These are phyloP conservation scores for Physella acuta DNA, from an alignment of 1,140 invertebrate species.

Conservation along the genomic window DNA sequence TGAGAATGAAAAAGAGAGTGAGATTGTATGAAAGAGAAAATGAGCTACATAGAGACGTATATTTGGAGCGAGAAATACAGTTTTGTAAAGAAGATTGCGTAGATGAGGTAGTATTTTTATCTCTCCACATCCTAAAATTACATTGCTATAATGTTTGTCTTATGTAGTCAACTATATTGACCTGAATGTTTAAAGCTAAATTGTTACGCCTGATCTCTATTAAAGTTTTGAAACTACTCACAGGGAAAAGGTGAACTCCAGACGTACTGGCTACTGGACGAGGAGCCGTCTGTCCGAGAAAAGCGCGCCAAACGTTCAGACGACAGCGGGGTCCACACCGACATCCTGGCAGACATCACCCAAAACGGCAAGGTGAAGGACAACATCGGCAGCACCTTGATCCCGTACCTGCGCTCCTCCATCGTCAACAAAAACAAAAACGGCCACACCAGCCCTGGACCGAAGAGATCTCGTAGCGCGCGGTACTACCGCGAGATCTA, in stretches of 20 bases:
- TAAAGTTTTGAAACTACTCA: too few relatives aligned
- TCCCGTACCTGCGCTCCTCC: background rate
- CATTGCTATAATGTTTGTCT: too few relatives aligned
- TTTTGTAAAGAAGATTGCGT: too few relatives aligned
- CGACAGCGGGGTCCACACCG: conserved; percentile 10
- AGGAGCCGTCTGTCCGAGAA: background rate
- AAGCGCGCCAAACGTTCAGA: conserved; percentile 1
- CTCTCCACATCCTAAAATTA: too few relatives aligned
- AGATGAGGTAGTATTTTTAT: too few relatives aligned
- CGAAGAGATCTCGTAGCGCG: background rate
- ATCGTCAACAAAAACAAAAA: background rate
- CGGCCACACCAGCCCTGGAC: background rate
- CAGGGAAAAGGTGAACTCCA: background rate
- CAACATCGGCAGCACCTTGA: background rate
- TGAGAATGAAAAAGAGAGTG: too few relatives aligned
- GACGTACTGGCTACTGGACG: background rate
- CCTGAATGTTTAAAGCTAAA: too few relatives aligned
- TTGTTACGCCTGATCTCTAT: too few relatives aligned
- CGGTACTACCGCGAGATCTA: background rate
- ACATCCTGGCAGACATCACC: background rate
- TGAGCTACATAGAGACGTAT: too few relatives aligned
- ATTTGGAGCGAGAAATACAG: too few relatives aligned
- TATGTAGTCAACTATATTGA: too few relatives aligned
- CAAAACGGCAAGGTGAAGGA: background rate
- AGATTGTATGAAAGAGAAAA: too few relatives aligned